phyloP scores from a whole-genome alignment of 2,113 vertebrate genomes.

The Oncorhynchus mykiss region DNA sequence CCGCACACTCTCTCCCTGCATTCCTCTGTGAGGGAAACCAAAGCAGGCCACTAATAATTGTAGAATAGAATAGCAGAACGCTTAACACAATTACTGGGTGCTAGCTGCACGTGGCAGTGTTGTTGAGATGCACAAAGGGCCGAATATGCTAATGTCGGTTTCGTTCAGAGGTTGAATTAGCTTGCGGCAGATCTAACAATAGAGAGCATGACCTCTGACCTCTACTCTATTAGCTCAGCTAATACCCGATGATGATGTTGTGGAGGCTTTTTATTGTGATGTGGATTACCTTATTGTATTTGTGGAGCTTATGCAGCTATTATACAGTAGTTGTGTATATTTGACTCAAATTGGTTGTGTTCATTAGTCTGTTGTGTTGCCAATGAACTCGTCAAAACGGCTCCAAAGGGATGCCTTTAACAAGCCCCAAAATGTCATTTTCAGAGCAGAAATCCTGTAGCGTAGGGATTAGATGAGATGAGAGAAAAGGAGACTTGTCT shows the following conservation, averaged over 20 bases:
- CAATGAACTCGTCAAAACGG: slow-evolving; percentile 27
- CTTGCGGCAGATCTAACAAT: slow-evolving; percentile 24
- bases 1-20: slow-evolving; percentile 54
- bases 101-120: slow-evolving; percentile 74
- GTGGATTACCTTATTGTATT: background rate
- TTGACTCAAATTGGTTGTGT: background rate
- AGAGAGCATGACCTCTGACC: background rate
- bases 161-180: slow-evolving; percentile 27
- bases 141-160: slow-evolving; percentile 59
- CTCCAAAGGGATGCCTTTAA: slow-evolving; percentile 47
- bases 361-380: background rate
- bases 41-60: slow-evolving; percentile 81
- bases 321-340: background rate
- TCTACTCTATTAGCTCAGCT: slow-evolving; percentile 4
- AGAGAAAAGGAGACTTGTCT: slow-evolving; percentile 53
- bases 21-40: slow-evolving; percentile 79
- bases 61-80: slow-evolving; percentile 70
- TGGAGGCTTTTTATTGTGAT: background rate
- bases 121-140: slow-evolving; percentile 71
- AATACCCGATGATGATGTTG: background rate
- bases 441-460: slow-evolving; percentile 41
- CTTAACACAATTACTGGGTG: slow-evolving; percentile 81
- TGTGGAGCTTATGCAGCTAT: background rate
- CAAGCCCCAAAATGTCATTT: slow-evolving; percentile 49
- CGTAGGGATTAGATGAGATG: slow-evolving; percentile 47